A percentile compares a stretch with the other conserved stretches of the same genome.
These are phyloP conservation scores for Cyprinella venusta DNA, from an alignment of 2,797 vertebrate species.

Conservation along the genomic window DNA sequence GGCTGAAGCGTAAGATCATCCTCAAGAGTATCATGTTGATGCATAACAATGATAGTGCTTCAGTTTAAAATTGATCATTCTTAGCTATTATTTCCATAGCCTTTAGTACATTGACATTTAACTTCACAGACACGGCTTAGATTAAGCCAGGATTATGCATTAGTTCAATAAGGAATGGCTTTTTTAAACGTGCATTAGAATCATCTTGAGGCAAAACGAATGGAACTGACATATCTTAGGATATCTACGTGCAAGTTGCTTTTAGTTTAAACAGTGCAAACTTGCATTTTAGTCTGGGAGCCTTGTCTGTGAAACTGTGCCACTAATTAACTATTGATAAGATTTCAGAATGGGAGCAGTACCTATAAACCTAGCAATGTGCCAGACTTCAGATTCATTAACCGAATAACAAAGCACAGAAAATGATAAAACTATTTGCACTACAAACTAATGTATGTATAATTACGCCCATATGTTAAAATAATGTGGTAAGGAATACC, in stretches of 20 bases:
- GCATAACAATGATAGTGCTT: not conserved
- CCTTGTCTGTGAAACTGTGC: too few relatives aligned
- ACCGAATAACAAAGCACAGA: not conserved
- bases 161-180: not conserved
- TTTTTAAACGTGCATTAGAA: too few relatives aligned
- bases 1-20: too few relatives aligned
- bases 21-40: not conserved
- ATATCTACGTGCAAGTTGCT: too few relatives aligned
- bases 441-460: not conserved
- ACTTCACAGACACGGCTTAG: too few relatives aligned
- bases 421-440: not conserved
- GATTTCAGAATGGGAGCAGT: not conserved
- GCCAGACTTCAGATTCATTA: not conserved
- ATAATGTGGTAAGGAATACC: not conserved
- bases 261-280: not conserved
- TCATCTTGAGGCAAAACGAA: not conserved
- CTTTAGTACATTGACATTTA: not conserved
- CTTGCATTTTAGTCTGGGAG: not conserved
- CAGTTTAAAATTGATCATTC: not conserved
- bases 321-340: slow-evolving; percentile 3
- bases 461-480: not conserved
- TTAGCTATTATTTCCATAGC: not conserved
- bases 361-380: not conserved
- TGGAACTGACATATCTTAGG: not conserved
- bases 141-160: too few relatives aligned